Evolutionary conservation across 2,888 invertebrate genomes (phyloP).

Genomic region (Adela reaumurella): DNA sequence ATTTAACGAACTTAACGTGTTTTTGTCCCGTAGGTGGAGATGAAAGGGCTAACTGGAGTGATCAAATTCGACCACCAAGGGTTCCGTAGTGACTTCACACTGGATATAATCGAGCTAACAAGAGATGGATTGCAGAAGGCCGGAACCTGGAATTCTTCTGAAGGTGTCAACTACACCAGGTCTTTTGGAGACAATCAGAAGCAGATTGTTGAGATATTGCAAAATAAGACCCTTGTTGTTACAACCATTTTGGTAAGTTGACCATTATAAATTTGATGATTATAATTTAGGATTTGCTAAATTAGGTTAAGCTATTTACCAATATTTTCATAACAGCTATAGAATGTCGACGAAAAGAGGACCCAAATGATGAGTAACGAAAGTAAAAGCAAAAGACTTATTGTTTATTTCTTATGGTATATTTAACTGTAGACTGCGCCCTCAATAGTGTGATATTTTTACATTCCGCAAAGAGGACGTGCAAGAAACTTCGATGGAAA

Average conservation of each 20-base stretch:
- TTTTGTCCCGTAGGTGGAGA: conserved; percentile 69
- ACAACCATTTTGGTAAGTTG: conserved; percentile 84
- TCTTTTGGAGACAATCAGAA: conserved; percentile 82
- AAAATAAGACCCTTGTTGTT: conserved; percentile 88
- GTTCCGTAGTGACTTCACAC: conserved; percentile 83
- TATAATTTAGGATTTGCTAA: too few relatives aligned
- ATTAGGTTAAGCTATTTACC: too few relatives aligned
- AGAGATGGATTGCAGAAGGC: conserved; percentile 81
- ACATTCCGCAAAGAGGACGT: too few relatives aligned
- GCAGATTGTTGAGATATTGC: conserved; percentile 84
- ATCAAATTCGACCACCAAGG: conserved; percentile 95
- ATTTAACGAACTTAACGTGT: conserved; percentile 9
- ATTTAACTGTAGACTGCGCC: too few relatives aligned
- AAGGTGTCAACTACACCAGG: conserved; percentile 83
- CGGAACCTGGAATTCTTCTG: conserved; percentile 85
- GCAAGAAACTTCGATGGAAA: too few relatives aligned
- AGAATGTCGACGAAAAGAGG: too few relatives aligned
- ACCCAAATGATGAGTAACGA: too few relatives aligned
- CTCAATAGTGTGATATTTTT: too few relatives aligned
- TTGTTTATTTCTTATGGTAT: too few relatives aligned
- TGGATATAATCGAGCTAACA: conserved; percentile 88
- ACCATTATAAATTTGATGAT: too few relatives aligned
- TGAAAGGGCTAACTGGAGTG: conserved; percentile 88
- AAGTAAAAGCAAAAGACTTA: too few relatives aligned
- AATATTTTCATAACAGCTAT: too few relatives aligned